Evolutionary conservation across 2,113 vertebrate species (phyloP), one percentile per base, ranked within the genome.

Genomic region (Spea bombifrons): DNA sequence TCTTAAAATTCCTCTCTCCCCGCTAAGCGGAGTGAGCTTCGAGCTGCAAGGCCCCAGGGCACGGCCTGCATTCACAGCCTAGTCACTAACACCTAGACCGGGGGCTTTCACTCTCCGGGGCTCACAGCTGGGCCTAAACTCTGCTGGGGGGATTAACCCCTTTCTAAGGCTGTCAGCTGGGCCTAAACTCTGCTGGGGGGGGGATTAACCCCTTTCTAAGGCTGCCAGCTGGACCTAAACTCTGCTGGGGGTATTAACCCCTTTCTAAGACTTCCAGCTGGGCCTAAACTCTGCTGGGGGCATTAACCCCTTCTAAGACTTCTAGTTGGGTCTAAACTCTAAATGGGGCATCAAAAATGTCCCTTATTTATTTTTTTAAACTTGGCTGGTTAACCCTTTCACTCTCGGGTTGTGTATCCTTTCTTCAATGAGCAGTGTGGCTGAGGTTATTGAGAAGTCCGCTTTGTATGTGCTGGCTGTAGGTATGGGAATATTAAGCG

Each of bases 1-100:
- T 91, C 89, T 84, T 88, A 1, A 76, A 88, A 85, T 90, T 88
- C 86, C 83, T 83, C 44, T 78, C 48, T 77, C 78, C 55, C 86
- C 57, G 49, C 85, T 86, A 87, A 82, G 46, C 63, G 84, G 85
- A 45, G 45, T 47, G 80, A 75, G 75, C 82, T 74, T 78, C 81
- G 75, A 8, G 75, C 59, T 55, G 48, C 64, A 61, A 45, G 70
- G 66, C n/a, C n/a, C 12, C n/a, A 65, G 13, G 52, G 59, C 50
- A 17, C 49, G 13, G 64, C 77, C 77, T 13, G 10, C 4, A 5
- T 13, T 30, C 30, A 30, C 30, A 1, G 30, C 30, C 30, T 44
- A 12, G 8, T 63, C 1, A 13, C 43, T 0, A 7, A 8, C 66
- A 59, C 74, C 65, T 55, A 50, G 52, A 13, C 64, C 10, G 13